Evolutionary conservation across 2,113 vertebrate genomes (phyloP).

Genomic region (Ellobius talpinus): DNA sequence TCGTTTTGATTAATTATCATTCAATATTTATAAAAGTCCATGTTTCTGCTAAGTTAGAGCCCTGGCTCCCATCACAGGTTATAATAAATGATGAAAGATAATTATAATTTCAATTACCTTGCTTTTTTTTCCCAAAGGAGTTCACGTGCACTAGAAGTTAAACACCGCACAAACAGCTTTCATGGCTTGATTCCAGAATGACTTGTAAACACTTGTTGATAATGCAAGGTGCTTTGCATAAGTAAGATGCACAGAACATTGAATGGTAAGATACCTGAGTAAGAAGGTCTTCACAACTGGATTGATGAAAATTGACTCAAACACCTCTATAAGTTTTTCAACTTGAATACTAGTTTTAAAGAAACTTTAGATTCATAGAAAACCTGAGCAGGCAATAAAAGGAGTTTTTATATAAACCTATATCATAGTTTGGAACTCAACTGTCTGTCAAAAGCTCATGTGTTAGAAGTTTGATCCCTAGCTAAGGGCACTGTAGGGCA

Average conservation of each 20-base stretch:
- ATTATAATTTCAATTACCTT: slow-evolving; percentile 80
- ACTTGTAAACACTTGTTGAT: not conserved
- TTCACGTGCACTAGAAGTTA: slow-evolving; percentile 47
- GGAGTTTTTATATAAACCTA: not conserved
- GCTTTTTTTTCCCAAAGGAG: not conserved
- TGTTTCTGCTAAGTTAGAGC: slow-evolving; percentile 69
- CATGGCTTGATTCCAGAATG: not conserved
- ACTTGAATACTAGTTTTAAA: not conserved
- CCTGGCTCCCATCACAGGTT: slow-evolving; percentile 63
- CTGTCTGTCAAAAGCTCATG: not conserved
- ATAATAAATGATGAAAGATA: slow-evolving; percentile 75
- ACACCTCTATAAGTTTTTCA: not conserved
- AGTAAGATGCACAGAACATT: not conserved
- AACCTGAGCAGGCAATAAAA: not conserved
- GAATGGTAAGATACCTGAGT: not conserved
- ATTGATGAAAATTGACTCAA: not conserved
- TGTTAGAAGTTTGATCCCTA: not conserved
- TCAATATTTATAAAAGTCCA: slow-evolving; percentile 82
- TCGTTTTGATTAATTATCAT: slow-evolving; percentile 81
- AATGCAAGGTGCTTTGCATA: not conserved
- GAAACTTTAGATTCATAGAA: not conserved
- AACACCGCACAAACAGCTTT: not conserved
- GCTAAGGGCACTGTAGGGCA: not conserved
- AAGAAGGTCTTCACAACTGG: not conserved
- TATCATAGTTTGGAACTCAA: not conserved